These are phyloP conservation scores for Paracentrotus lividus DNA, from an alignment of 53 echinoderm and acorn worm genomes.

Conservation along the genomic window DNA sequence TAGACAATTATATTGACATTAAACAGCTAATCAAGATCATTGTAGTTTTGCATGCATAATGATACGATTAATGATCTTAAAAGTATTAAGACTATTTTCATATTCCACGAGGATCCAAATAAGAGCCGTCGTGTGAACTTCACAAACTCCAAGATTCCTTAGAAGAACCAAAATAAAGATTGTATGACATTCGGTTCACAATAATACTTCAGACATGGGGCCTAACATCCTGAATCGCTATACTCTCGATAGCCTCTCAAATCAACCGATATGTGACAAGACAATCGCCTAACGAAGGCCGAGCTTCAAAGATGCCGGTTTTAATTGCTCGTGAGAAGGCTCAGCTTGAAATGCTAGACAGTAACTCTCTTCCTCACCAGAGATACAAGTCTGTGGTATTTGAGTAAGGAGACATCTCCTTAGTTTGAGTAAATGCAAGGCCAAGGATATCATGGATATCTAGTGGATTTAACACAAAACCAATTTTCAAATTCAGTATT, in stretches of 20 bases:
- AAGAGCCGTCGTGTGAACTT: too few relatives aligned
- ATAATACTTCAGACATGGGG: not conserved
- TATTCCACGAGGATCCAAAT: not conserved
- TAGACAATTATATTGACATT: too few relatives aligned
- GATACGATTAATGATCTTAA: too few relatives aligned
- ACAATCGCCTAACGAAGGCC: not conserved
- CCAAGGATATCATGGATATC: too few relatives aligned
- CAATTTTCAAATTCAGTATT: not conserved
- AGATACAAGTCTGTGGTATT: not conserved
- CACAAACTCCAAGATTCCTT: too few relatives aligned
- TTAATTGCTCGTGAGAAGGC: not conserved
- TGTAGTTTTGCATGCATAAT: too few relatives aligned
- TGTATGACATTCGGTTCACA: not conserved
- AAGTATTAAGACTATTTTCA: too few relatives aligned
- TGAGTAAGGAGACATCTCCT: too few relatives aligned
- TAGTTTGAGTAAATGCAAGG: too few relatives aligned
- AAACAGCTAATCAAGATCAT: too few relatives aligned
- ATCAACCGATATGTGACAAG: not conserved
- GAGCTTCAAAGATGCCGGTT: constrained; percentile 11
- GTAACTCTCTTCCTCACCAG: not conserved
- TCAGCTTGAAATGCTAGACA: not conserved
- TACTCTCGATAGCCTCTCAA: not conserved
- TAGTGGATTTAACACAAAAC: not conserved
- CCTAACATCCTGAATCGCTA: too few relatives aligned
- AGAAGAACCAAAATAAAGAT: too few relatives aligned